Evolutionary conservation across 2,888 invertebrate genomes (phyloP).

Genomic region (Aspidiotus rigidus): DNA sequence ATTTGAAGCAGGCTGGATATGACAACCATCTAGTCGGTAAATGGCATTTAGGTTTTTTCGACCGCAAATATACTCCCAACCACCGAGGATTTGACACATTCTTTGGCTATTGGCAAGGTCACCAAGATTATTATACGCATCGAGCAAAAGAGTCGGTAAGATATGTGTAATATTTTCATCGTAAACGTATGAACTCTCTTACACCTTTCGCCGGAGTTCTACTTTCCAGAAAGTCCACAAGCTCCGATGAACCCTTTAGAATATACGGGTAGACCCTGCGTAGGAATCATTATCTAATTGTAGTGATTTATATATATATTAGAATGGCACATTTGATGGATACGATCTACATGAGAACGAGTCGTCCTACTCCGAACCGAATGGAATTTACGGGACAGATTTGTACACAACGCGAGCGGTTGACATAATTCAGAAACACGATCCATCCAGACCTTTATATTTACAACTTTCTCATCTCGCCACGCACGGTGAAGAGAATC

Average conservation of each 20-base stretch:
- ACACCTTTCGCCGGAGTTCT: too few species aligned
- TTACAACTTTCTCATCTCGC: conserved; percentile 61
- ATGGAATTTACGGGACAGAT: conserved; percentile 55
- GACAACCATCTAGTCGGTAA: conserved; percentile 49
- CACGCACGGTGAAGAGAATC: conserved; percentile 57
- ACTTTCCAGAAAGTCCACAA: too few species aligned
- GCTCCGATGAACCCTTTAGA: too few species aligned
- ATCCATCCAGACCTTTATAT: conserved; percentile 51
- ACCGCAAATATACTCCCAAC: conserved; percentile 55
- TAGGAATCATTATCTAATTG: too few species aligned
- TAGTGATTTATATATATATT: too few species aligned
- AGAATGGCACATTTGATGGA: conserved; percentile 41
- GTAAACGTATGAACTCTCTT: too few species aligned
- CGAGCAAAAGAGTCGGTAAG: conserved; percentile 45
- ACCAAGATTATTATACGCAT: conserved; percentile 69
- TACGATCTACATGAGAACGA: conserved; percentile 56
- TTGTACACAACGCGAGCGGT: conserved; percentile 57
- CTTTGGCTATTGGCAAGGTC: conserved; percentile 75
- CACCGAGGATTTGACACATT: conserved; percentile 69
- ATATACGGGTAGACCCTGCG: too few species aligned
- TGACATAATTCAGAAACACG: conserved; percentile 49
- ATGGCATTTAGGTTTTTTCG: conserved; percentile 49
- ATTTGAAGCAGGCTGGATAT: conserved; percentile 47
- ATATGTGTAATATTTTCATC: neutral
- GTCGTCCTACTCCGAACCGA: conserved; percentile 48